A percentile compares a stretch with the other conserved stretches of the same genome.
These are phyloP conservation scores for Spisula solida DNA, from an alignment of 2,888 invertebrate species.

Conservation along the genomic window DNA sequence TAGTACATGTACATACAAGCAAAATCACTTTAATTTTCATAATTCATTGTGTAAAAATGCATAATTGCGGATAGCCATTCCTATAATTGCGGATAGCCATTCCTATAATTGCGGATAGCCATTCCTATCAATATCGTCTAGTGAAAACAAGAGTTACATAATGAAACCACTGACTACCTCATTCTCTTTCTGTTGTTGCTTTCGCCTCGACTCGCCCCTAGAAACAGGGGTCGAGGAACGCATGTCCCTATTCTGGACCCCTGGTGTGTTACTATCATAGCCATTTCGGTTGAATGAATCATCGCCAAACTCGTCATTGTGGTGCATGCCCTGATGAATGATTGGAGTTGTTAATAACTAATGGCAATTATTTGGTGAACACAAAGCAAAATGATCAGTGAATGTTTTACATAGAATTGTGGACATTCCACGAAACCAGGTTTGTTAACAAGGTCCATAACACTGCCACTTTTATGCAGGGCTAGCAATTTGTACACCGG, in stretches of 20 bases:
- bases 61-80: not conserved
- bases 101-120: no score
- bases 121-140: not conserved
- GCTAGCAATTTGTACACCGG: no score
- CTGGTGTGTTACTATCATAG: constrained; percentile 6
- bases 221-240: constrained; percentile 65
- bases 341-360: constrained; percentile 16
- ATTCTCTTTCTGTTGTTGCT: constrained; percentile 44
- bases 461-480: no score
- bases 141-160: constrained; percentile 1
- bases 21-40: no score
- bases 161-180: constrained; percentile 27
- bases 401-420: no score
- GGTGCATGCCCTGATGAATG: constrained; percentile 58
- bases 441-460: no score
- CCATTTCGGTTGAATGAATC: constrained; percentile 62
- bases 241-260: constrained; percentile 40
- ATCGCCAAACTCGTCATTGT: constrained; percentile 54
- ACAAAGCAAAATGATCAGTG: not conserved
- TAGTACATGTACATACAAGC: no score
- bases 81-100: not conserved
- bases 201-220: constrained; percentile 49
- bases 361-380: not conserved
- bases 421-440: no score
- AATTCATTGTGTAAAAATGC: no score